Percentiles rank a stretch among this genome's conserved stretches.
phyloP scores from a whole-genome alignment of 2,113 vertebrate genomes.

The Megaceryle torquata region DNA sequence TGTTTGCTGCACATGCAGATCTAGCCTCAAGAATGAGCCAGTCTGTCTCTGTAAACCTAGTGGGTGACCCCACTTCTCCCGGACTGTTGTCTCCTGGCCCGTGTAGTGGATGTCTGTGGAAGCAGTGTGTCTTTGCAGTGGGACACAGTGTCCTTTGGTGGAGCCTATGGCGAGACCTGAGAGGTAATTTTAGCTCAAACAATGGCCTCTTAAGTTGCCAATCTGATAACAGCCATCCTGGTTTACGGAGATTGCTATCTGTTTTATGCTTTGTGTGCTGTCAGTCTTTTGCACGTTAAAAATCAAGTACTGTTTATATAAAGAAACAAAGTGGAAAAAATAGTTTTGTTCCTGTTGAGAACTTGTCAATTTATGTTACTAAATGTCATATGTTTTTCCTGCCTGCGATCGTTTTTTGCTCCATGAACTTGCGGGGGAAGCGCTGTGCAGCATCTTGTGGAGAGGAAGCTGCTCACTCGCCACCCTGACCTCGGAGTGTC shows the following conservation, averaged over 20 bases:
- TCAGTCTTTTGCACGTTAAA: background rate
- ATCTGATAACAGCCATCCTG: slow-evolving; percentile 57
- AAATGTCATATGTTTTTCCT: slow-evolving; percentile 16
- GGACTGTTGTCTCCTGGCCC: background rate
- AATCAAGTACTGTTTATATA: slow-evolving; percentile 5
- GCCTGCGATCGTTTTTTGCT: background rate
- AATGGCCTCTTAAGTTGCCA: slow-evolving; percentile 25
- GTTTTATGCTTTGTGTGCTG: background rate
- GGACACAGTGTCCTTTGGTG: background rate
- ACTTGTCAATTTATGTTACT: slow-evolving; percentile 29
- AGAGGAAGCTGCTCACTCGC: background rate
- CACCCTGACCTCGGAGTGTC: background rate
- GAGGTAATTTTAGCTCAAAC: slow-evolving; percentile 52
- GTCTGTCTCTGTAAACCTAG: background rate
- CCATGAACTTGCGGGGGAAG: background rate
- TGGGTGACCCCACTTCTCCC: background rate
- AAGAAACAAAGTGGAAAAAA: slow-evolving; percentile 28
- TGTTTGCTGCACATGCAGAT: background rate
- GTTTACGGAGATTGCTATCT: background rate
- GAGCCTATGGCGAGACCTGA: background rate
- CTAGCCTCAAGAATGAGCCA: background rate
- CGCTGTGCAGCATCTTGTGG: background rate
- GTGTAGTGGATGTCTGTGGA: background rate
- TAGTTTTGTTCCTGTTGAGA: background rate
- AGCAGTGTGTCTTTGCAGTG: background rate